phyloP scores from a whole-genome alignment of 2,888 invertebrate species.

The Acronicta alni region DNA sequence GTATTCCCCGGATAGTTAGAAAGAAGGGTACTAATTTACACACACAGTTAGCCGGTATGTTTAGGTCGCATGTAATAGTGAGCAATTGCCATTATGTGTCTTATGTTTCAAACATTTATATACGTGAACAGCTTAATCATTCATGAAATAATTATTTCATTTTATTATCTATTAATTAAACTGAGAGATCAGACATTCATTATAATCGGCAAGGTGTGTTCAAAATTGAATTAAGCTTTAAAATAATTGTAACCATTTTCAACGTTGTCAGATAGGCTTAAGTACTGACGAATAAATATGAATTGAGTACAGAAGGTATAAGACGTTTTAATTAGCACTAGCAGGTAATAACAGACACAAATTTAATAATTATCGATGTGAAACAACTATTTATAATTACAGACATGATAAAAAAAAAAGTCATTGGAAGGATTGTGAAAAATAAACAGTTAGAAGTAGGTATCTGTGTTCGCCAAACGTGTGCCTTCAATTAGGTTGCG shows the following conservation, averaged over 20 bases:
- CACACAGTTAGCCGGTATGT: too few species aligned
- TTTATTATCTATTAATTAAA: not conserved
- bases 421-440: constrained; percentile 1
- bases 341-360: constrained; percentile 5
- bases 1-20: too few species aligned
- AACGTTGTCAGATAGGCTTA: constrained; percentile 2
- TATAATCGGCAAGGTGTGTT: not conserved
- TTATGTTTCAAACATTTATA: too few species aligned
- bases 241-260: constrained; percentile 1
- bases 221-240: not conserved
- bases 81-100: too few species aligned
- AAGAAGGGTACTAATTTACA: too few species aligned
- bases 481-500: too few species aligned
- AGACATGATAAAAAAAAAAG: constrained; percentile 14
- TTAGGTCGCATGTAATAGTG: too few species aligned
- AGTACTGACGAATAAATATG: not conserved
- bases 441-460: too few species aligned
- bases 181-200: not conserved
- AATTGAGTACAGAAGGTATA: not conserved
- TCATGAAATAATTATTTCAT: too few species aligned
- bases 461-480: too few species aligned
- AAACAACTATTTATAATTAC: constrained; percentile 10
- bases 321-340: constrained; percentile 4
- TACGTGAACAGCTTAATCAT: too few species aligned
- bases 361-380: constrained; percentile 14